Conservation (phyloP, 2,797 vertebrate genomes). For the Gadopsis marmoratus region DNA sequence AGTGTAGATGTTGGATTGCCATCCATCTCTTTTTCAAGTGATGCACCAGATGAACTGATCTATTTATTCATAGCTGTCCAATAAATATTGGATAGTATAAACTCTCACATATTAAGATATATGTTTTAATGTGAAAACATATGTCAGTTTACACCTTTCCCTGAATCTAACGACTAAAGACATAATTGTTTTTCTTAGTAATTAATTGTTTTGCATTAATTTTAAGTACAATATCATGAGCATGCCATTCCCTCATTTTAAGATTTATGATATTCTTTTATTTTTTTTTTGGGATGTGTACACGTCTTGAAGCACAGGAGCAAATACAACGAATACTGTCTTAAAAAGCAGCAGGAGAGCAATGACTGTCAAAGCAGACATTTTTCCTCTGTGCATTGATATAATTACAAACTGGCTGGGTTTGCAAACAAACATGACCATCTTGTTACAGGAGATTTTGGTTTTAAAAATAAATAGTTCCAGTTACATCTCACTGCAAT, state of each 20-base stretch:
- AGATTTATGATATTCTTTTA: not conserved
- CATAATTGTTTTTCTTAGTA: conserved; percentile 17
- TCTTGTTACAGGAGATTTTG: conserved; percentile 2
- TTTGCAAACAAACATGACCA: not conserved
- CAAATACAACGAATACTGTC: not conserved
- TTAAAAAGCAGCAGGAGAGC: not conserved
- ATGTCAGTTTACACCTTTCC: conserved; percentile 31
- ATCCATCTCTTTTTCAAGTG: conserved; percentile 38
- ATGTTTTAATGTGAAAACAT: conserved; percentile 50
- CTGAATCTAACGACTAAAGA: conserved; percentile 30
- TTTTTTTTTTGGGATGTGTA: not conserved
- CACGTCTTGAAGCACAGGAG: not conserved
- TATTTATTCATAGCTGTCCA: conserved; percentile 76
- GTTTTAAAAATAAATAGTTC: not conserved
- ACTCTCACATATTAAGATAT: conserved; percentile 53
- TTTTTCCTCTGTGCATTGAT: not conserved
- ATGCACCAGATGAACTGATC: conserved; percentile 53
- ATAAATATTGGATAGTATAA: conserved; percentile 56
- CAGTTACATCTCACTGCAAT: not conserved
- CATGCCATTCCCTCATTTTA: conserved; percentile 14
- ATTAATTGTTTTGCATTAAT: conserved; percentile 22
- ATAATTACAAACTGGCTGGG: not conserved
- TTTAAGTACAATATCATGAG: conserved; percentile 5
- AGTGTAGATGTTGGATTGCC: conserved; percentile 26
- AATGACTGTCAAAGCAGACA: not conserved